phyloP scores from a whole-genome alignment of 2,113 vertebrate genomes.

The Laticauda laticaudata region DNA sequence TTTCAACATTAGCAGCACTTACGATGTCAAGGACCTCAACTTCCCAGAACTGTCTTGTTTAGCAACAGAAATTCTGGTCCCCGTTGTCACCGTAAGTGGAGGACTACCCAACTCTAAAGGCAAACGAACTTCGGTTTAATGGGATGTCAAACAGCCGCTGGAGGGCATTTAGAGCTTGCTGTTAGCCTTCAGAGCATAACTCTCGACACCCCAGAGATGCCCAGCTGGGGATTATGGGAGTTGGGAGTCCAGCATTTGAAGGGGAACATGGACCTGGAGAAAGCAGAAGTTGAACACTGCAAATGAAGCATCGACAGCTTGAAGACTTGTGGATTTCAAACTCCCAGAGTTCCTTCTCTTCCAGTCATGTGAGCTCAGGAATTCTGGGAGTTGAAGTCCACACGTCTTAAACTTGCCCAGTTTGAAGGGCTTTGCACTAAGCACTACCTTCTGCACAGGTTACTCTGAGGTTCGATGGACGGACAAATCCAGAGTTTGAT shows the following conservation, averaged over 20 bases:
- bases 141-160: background rate
- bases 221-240: background rate
- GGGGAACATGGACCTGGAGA: background rate
- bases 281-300: background rate
- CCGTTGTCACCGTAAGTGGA: background rate
- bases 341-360: too few relatives aligned
- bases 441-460: background rate
- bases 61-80: background rate
- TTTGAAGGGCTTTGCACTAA: background rate
- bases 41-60: background rate
- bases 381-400: too few relatives aligned
- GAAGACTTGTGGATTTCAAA: too few relatives aligned
- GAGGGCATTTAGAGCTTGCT: background rate
- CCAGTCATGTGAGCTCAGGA: too few relatives aligned
- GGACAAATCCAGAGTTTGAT: background rate
- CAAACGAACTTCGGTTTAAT: background rate
- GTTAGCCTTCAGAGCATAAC: background rate
- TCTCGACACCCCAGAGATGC: background rate
- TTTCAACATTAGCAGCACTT: background rate
- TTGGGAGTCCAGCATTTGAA: background rate
- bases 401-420: too few relatives aligned
- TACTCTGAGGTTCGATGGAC: background rate
- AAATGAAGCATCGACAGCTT: background rate
- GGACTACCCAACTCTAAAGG: background rate
- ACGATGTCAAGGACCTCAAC: background rate